A percentile compares a stretch with the other conserved stretches of the same genome.
Evolutionary conservation across 2,888 invertebrate genomes (phyloP).

Genomic region (Anticlea derivata): DNA sequence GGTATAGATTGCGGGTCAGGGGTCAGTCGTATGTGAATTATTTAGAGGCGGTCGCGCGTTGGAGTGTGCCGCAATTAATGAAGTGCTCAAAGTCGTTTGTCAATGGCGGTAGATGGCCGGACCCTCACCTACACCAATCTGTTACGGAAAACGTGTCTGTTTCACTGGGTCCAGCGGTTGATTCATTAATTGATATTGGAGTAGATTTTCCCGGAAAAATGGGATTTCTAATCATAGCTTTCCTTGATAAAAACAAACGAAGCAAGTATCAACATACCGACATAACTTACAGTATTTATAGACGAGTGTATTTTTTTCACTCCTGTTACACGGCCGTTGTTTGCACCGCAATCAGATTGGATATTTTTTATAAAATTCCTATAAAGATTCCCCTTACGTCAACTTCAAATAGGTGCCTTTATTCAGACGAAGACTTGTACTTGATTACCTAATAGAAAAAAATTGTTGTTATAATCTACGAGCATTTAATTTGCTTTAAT

Average conservation of each 20-base stretch:
- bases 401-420: too few relatives aligned
- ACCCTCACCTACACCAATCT: conserved; percentile 61
- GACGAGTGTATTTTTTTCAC: too few relatives aligned
- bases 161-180: conserved; percentile 41
- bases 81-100: conserved; percentile 77
- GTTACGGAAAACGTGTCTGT: conserved; percentile 63
- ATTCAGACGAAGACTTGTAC: too few relatives aligned
- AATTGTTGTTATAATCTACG: too few relatives aligned
- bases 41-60: conserved; percentile 73
- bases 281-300: too few relatives aligned
- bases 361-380: too few relatives aligned
- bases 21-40: conserved; percentile 74
- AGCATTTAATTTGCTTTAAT: too few relatives aligned
- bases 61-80: conserved; percentile 78
- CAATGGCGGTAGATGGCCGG: conserved; percentile 58
- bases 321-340: too few relatives aligned
- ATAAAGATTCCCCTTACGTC: too few relatives aligned
- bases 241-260: neutral
- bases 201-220: conserved; percentile 7
- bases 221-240: neutral
- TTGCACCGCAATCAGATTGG: too few relatives aligned
- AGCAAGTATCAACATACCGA: too few relatives aligned
- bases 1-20: conserved; percentile 59
- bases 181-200: conserved; percentile 26
- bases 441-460: too few relatives aligned